A percentile compares a stretch with the other conserved stretches of the same genome.
These are phyloP conservation scores for Drosophila borborema DNA, from an alignment of 2,888 invertebrate genomes.

Conservation along the genomic window DNA sequence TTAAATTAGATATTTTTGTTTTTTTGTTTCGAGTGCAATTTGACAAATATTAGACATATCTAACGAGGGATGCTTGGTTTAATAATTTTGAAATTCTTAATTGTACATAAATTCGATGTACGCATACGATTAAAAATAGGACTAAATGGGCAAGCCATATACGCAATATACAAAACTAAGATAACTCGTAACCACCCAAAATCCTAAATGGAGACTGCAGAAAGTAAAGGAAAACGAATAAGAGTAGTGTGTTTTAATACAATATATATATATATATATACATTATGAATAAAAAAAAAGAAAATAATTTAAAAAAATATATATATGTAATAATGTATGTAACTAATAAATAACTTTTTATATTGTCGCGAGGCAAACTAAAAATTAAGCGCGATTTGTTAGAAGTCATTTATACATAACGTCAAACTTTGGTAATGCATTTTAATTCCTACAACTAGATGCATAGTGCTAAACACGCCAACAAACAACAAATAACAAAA, in stretches of 20 bases:
- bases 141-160: conserved; percentile 64
- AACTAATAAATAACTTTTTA: conserved; percentile 73
- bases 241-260: conserved; percentile 69
- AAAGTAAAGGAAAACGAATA: conserved; percentile 64
- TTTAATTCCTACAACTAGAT: conserved; percentile 71
- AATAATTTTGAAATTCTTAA: conserved; percentile 27
- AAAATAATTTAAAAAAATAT: conserved; percentile 13
- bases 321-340: conserved; percentile 56
- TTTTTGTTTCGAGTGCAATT: conserved; percentile 44
- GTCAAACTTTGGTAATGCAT: conserved; percentile 73
- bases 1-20: conserved; percentile 9
- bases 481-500: conserved; percentile 18
- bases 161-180: conserved; percentile 73
- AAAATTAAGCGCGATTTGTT: conserved; percentile 72
- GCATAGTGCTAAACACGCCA: conserved; percentile 42
- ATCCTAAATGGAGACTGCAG: conserved; percentile 78
- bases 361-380: conserved; percentile 64
- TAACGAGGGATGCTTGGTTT: conserved; percentile 29
- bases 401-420: conserved; percentile 67
- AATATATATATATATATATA: conserved; percentile 57
- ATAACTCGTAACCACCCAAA: conserved; percentile 79
- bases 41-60: conserved; percentile 52
- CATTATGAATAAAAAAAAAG: conserved; percentile 39
- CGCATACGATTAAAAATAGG: conserved; percentile 40
- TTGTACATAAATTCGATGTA: conserved; percentile 40